Evolutionary conservation across 1,140 invertebrate species (phyloP).

Genomic region (Rhagoletis zephyria): DNA sequence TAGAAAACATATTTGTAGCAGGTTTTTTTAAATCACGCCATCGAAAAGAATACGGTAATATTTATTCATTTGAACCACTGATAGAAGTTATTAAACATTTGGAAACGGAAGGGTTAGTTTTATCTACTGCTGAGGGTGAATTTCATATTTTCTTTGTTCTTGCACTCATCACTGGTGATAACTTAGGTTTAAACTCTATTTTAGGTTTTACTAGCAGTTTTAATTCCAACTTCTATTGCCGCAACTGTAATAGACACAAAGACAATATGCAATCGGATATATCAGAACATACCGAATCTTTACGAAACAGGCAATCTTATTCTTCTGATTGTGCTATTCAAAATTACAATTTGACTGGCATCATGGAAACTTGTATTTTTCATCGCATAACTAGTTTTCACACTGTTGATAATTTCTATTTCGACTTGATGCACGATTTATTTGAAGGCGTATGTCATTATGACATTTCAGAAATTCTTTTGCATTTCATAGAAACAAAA

Average conservation of each 20-base stretch:
- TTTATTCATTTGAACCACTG: no score
- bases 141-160: slow-evolving; percentile 30
- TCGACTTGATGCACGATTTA: slow-evolving; percentile 61
- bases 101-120: no score
- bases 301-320: slow-evolving; percentile 19
- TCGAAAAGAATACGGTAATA: no score
- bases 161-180: slow-evolving; percentile 23
- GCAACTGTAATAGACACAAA: slow-evolving; percentile 26
- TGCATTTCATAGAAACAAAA: slow-evolving; percentile 58
- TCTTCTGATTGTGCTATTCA: background rate
- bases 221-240: slow-evolving; percentile 12
- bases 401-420: slow-evolving; percentile 61
- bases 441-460: slow-evolving; percentile 56
- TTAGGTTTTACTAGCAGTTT: slow-evolving; percentile 17
- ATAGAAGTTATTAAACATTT: no score
- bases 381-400: slow-evolving; percentile 62
- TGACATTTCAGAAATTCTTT: slow-evolving; percentile 59
- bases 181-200: slow-evolving; percentile 21
- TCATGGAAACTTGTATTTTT: slow-evolving; percentile 58
- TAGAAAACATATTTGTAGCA: no score
- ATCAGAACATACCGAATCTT: background rate
- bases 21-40: no score
- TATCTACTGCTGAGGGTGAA: background rate
- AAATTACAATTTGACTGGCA: slow-evolving; percentile 30
- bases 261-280: background rate